phyloP scores from a whole-genome alignment of 2,113 vertebrate species.

The Kryptolebias marmoratus region DNA sequence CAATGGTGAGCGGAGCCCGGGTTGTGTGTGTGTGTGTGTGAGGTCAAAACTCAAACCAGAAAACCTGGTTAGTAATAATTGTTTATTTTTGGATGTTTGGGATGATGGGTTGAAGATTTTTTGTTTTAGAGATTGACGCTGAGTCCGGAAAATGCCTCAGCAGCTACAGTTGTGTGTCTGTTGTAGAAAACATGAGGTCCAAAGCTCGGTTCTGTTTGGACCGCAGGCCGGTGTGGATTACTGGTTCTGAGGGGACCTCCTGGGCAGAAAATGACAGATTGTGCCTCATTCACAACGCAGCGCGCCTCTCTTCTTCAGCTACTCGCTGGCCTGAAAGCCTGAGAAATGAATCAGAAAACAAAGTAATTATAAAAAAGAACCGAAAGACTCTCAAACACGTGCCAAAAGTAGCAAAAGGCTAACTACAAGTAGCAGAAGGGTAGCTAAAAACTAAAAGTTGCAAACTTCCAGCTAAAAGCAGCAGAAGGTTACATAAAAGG shows the following conservation, averaged over 20 bases:
- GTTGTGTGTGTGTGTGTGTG: constrained; percentile 16
- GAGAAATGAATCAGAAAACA: constrained; percentile 39
- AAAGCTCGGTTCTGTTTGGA: no score
- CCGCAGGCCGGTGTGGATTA: neutral
- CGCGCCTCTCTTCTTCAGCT: constrained; percentile 28
- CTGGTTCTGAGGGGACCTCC: constrained; percentile 40
- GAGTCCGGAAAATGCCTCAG: constrained; percentile 14
- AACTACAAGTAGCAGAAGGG: no score
- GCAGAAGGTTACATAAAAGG: no score
- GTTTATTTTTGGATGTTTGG: constrained; percentile 9
- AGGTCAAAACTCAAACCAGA: constrained; percentile 38
- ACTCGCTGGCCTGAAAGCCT: constrained; percentile 39
- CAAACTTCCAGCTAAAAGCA: no score
- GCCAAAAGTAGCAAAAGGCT: no score
- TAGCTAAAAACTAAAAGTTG: no score
- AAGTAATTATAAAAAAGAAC: neutral
- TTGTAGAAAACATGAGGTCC: no score
- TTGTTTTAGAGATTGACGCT: constrained; percentile 3
- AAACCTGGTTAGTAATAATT: constrained; percentile 14
- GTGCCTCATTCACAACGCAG: constrained; percentile 9
- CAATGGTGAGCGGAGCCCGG: constrained; percentile 76
- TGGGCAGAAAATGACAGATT: constrained; percentile 36
- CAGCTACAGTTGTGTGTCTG: no score
- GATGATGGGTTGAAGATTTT: constrained; percentile 4
- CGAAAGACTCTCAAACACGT: no score